Evolutionary conservation across 1,140 invertebrate genomes (phyloP), one percentile per base, ranked within the genome.

Genomic region (Conus ventricosus): DNA sequence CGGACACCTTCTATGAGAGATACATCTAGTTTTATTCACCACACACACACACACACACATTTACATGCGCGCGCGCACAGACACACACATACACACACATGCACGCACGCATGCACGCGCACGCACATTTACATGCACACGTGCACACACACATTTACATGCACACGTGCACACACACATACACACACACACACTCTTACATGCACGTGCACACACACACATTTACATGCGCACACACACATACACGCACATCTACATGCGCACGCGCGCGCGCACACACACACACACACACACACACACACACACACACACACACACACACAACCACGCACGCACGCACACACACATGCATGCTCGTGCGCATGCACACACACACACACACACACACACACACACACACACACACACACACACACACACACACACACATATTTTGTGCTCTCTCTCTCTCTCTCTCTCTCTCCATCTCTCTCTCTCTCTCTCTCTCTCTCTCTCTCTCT

Each of bases 291-390:
- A 63, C 60, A 80, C 25, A 25, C 25, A 80, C 78, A n/a, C n/a
- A n/a, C n/a, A n/a, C n/a, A n/a, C n/a, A n/a, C n/a, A n/a, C n/a
- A 80, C 78, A 27, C 78, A 80, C 78, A 13, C 25, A 13, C 78
- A 23, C 78, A 80, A n/a, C n/a, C n/a, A 80, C 78, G 51, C 78
- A 80, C 78, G 51, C 78, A 53, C 51, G 51, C 78, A 4, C 78
- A 4, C 78, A 80, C 78, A 4, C 78, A 53, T 4, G 51, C 78
- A 4, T 5, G 51, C 78, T 13, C 78, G 23, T 5, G 23, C 78
- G 1, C 78, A 5, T n/a, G 23, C 60, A 63, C 60, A 63, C 60
- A 63, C 60, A 63, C 60, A 63, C 60, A 63, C 60, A 63, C 60
- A 63, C 60, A 75, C n/a, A 25, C 71, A 75, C 71, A n/a, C 71